These are phyloP conservation scores for Brachionus manjavacas DNA, from an alignment of 1,140 invertebrate genomes.

Conservation along the genomic window DNA sequence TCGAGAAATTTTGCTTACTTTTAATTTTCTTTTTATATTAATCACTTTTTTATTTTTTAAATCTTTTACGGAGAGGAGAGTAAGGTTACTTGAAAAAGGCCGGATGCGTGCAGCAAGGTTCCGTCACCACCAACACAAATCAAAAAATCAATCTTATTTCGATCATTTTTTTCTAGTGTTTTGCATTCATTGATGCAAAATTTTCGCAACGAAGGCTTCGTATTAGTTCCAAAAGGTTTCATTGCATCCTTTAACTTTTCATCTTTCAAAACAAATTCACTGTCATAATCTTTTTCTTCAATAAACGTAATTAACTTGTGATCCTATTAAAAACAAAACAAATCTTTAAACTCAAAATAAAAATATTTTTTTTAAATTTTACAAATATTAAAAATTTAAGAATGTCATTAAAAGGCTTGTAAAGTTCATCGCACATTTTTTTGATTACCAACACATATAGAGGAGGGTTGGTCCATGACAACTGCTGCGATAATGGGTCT, in stretches of 20 bases:
- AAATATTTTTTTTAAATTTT: background rate
- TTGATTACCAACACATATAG: conserved; percentile 23
- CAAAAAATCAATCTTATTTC: conserved; percentile 73
- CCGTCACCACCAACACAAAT: conserved; percentile 91
- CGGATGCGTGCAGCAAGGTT: conserved; percentile 87
- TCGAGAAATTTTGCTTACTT: too few species aligned
- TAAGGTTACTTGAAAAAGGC: conserved; percentile 68
- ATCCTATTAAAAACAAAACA: background rate
- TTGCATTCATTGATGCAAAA: background rate
- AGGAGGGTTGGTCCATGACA: conserved; percentile 35
- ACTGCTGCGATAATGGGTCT: conserved; percentile 31
- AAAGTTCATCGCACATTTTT: background rate
- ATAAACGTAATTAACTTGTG: conserved; percentile 31
- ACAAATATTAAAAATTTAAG: conserved; percentile 36
- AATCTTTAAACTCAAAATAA: background rate
- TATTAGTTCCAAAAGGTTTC: background rate
- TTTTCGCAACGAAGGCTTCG: conserved; percentile 6
- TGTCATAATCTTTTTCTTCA: conserved; percentile 28
- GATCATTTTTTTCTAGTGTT: background rate
- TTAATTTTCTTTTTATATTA: too few species aligned
- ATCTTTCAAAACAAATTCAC: background rate
- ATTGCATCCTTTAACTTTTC: background rate
- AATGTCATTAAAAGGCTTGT: conserved; percentile 2
- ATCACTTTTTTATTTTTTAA: too few species aligned
- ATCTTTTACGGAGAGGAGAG: background rate